Base-by-base conservation (phyloP, 2,113 vertebrate genomes). In the Zeus faber region DNA sequence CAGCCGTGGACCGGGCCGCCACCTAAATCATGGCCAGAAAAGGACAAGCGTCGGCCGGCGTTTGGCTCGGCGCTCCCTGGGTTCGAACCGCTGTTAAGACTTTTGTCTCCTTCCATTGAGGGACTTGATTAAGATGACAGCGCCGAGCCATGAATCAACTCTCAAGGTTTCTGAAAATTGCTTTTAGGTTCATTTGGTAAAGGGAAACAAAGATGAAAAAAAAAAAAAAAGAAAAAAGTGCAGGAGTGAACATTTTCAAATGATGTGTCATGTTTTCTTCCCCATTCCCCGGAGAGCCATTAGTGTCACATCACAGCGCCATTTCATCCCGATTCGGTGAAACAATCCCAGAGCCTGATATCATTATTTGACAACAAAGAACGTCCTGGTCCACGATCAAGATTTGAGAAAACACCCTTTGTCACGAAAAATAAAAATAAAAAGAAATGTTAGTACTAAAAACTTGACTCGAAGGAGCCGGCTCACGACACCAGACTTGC, bases 21-120 rank as follows among this genome's bases (percentile, higher is more conserved):
- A 93, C 89, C 93, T 97, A 98, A 98, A 98, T 98, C 94, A 96
- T 84, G 55, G 79, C 87, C 85, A 93, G 91, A 94, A 95, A 93
- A 93, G 89, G 89, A 92, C 91, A 91, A 92, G 89, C 92, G 92
- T 93, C 90, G 91, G 91, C 81, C 87, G 88, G 89, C 87, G 89
- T 87, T 94, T 96, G 94, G 93, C 95, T 91, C 89, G 79, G 66
- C 83, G 89, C 90, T 91, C 87, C 82, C 91, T 85, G 91, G 86
- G 87, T 82, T 79, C 54, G 77, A 92, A 88, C 89, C 87, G 93
- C 88, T 89, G 89, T 93, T 91, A 72, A n/a, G 69, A 92, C 90
- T 90, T 88, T 95, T 93, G 94, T 93, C 79, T 88, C 70, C 83
- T 89, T 91, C 91, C 89, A 89, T 93, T 92, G 88, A 98, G 92